Base-by-base conservation (phyloP, 2,888 invertebrate genomes). In the Archips crataeganus region DNA sequence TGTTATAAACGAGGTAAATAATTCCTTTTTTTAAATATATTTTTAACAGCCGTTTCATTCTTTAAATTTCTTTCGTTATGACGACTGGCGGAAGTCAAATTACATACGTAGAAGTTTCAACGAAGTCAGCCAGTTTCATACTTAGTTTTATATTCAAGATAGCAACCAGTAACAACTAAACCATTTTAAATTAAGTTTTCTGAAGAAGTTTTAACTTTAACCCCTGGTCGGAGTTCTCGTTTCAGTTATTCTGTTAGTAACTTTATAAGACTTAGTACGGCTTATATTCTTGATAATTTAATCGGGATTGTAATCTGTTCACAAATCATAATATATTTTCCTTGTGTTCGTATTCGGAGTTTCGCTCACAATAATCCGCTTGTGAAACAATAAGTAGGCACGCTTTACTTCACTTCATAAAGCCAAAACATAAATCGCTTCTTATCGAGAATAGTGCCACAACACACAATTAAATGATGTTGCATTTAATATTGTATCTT, bases 141-240 rank as follows among this genome's bases (percentile, higher is more conserved):
- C 64, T n/a, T 65, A 23, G 15, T 65, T 65, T 65, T 36, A 51
- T 34, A 51, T 65, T 49, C 51, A 65, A 65, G 51, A 23, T n/a
- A n/a, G 23, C 23, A 36, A 65, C 49, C 47, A 13, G 39, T n/a
- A 61, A 39, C 15, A 39, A n/a, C 60, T 36, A 15, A 23, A 36
- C 36, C 13, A 13, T 60, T 61, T 39, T 39, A 39, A 61, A 61
- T 39, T 39, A 11, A 64, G 49, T 34, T 64, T n/a, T 49, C 9
- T 47, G 11, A 34, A 49, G n/a, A 9, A 34, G 45, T 34, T 13
- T 36, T 36, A 8, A 6, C 6, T 9, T 23, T 5, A 32, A 32
- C 32, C 3, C 11, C 57, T 23, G 32, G 32, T 57, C 10, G 2
- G 54, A 51, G 15, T 51, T 23, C 10, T 10, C 32, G 32, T 23